Evolutionary conservation across 2,797 vertebrate species (phyloP).

Genomic region (Atherinosoma microstoma): DNA sequence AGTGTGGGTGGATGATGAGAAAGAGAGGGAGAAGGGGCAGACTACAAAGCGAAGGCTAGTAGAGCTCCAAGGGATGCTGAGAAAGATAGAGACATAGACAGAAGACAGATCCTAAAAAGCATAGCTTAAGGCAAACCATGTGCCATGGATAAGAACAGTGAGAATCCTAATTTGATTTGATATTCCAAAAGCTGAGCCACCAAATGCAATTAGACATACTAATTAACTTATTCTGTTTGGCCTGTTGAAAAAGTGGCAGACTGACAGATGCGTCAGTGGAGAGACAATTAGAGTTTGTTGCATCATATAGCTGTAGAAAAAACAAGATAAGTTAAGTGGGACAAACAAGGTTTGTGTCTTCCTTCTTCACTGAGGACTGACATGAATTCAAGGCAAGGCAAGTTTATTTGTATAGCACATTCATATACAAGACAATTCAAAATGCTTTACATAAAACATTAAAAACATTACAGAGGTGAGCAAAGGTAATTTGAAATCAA

Average conservation of each 20-base stretch:
- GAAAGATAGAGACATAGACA: slow-evolving; percentile 66
- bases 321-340: slow-evolving; percentile 42
- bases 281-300: slow-evolving; percentile 62
- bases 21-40: slow-evolving; percentile 17
- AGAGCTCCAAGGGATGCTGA: slow-evolving; percentile 54
- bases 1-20: slow-evolving; percentile 47
- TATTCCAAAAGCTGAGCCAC: slow-evolving; percentile 74
- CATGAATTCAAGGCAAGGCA: not conserved
- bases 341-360: slow-evolving; percentile 22
- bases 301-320: slow-evolving; percentile 43
- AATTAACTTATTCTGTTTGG: slow-evolving; percentile 75
- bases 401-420: no score
- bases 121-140: slow-evolving; percentile 70
- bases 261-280: slow-evolving; percentile 64
- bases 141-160: slow-evolving; percentile 66
- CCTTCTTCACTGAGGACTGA: not conserved
- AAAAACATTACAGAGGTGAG: no score
- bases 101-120: slow-evolving; percentile 73
- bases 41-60: slow-evolving; percentile 55
- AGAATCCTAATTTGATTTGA: slow-evolving; percentile 75
- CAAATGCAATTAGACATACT: slow-evolving; percentile 78
- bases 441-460: no score
- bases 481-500: no score
- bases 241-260: slow-evolving; percentile 62
- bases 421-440: no score